Evolutionary conservation across 2,888 invertebrate species (phyloP).

Genomic region (Cryptosula pallasiana): DNA sequence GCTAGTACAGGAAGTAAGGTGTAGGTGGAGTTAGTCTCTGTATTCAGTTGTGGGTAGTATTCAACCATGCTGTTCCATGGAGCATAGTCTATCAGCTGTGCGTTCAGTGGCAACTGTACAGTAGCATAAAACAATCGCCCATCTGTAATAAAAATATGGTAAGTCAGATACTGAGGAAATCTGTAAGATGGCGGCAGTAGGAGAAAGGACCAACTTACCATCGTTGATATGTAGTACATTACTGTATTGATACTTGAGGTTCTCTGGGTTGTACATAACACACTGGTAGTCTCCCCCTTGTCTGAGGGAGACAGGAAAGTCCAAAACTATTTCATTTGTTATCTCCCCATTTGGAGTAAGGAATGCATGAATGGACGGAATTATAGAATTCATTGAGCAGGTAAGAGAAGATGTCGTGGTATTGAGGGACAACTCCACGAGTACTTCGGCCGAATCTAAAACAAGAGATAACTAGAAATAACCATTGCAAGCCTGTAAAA

Average conservation of each 20-base stretch:
- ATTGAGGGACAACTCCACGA: too few relatives aligned
- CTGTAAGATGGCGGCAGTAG: too few relatives aligned
- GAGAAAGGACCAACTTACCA: too few relatives aligned
- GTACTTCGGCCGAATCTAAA: too few relatives aligned
- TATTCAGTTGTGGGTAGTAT: not conserved
- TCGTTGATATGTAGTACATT: not conserved
- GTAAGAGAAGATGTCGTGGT: too few relatives aligned
- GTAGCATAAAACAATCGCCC: not conserved
- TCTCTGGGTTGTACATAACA: not conserved
- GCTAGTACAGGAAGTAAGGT: not conserved
- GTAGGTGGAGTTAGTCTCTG: not conserved
- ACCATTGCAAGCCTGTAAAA: too few relatives aligned
- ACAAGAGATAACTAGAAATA: too few relatives aligned
- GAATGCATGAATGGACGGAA: too few relatives aligned
- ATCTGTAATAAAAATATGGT: not conserved
- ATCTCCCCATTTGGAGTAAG: constrained; percentile 11
- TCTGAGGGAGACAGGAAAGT: not conserved
- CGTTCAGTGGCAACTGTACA: not conserved
- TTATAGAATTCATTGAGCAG: too few relatives aligned
- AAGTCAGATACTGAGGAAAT: not conserved
- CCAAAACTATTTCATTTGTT: not conserved
- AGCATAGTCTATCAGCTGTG: not conserved
- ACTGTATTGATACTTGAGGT: not conserved
- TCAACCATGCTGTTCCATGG: not conserved
- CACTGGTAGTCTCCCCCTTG: constrained; percentile 3